Evolutionary conservation across 2,797 vertebrate genomes (phyloP).

Genomic region (Sorex maritimensis): DNA sequence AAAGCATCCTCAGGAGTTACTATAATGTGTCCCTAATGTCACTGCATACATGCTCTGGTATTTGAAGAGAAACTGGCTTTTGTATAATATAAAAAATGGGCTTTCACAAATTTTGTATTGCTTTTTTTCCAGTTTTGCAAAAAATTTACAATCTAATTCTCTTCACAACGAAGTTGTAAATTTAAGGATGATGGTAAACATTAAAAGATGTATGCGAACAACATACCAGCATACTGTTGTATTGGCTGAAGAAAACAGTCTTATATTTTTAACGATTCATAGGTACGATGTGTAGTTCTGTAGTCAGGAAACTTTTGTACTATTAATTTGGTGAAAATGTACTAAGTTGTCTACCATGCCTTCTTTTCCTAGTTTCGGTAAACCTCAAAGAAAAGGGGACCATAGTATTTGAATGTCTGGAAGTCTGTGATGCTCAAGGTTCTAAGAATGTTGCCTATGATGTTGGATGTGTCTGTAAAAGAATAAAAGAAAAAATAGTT

Average conservation of each 20-base stretch:
- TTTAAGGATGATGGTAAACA: slow-evolving; percentile 87
- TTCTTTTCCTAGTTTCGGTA: slow-evolving; percentile 83
- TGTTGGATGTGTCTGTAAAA: slow-evolving; percentile 84
- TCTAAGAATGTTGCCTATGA: slow-evolving; percentile 86
- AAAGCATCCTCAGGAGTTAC: slow-evolving; percentile 94
- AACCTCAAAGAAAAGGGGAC: slow-evolving; percentile 88
- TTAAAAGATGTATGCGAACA: slow-evolving; percentile 89
- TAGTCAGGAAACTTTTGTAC: slow-evolving; percentile 90
- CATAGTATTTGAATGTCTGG: slow-evolving; percentile 89
- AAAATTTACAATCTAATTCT: slow-evolving; percentile 88
- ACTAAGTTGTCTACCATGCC: slow-evolving; percentile 87
- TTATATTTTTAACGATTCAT: slow-evolving; percentile 91
- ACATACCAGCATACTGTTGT: slow-evolving; percentile 89
- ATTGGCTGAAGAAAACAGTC: slow-evolving; percentile 90
- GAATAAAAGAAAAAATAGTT: slow-evolving; percentile 85
- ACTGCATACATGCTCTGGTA: slow-evolving; percentile 85
- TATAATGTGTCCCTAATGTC: slow-evolving; percentile 77
- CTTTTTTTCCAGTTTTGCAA: slow-evolving; percentile 91
- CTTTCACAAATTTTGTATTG: slow-evolving; percentile 92
- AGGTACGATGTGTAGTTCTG: slow-evolving; percentile 90
- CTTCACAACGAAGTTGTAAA: slow-evolving; percentile 90
- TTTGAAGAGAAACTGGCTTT: slow-evolving; percentile 89
- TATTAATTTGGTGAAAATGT: slow-evolving; percentile 87
- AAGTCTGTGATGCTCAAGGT: slow-evolving; percentile 84
- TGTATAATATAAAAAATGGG: slow-evolving; percentile 89